phyloP scores from a whole-genome alignment of 2,797 vertebrate species.

The Tadarida brasiliensis region DNA sequence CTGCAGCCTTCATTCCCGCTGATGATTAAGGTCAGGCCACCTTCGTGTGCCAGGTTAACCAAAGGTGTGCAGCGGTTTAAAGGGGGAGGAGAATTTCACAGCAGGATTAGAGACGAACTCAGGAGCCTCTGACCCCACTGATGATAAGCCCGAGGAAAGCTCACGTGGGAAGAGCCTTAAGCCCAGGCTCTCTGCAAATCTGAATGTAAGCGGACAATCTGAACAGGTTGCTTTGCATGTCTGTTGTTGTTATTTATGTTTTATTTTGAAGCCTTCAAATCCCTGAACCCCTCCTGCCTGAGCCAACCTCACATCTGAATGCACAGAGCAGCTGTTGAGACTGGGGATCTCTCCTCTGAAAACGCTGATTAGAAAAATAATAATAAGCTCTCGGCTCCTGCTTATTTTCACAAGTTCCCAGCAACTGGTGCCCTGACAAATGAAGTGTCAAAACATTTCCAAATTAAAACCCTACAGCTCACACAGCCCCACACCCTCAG shows the following conservation, averaged over 20 bases:
- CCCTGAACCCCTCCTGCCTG: conserved; percentile 66
- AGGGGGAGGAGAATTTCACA: conserved; percentile 30
- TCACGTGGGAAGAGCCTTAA: neutral
- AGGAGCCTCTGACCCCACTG: neutral
- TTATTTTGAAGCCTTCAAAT: conserved; percentile 72
- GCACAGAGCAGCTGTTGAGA: conserved; percentile 67
- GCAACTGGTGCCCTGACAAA: conserved; percentile 81
- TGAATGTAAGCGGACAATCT: neutral
- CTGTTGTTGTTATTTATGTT: conserved; percentile 74
- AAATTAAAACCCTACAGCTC: conserved; percentile 75
- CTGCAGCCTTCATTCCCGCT: neutral
- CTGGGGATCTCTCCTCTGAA: conserved; percentile 70
- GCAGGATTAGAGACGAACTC: neutral
- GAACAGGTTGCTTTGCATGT: conserved; percentile 64
- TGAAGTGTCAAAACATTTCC: conserved; percentile 84
- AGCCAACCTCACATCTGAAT: conserved; percentile 67
- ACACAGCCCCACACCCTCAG: conserved; percentile 68
- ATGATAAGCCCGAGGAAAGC: conserved; percentile 47
- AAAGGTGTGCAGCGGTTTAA: neutral
- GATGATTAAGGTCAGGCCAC: neutral
- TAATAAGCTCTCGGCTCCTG: conserved; percentile 66
- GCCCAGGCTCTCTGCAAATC: conserved; percentile 25
- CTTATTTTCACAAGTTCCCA: conserved; percentile 72
- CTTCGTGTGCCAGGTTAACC: neutral
- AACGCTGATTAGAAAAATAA: conserved; percentile 61